Base-by-base conservation (phyloP, 2,888 invertebrate genomes). In the Drosophila affinis region DNA sequence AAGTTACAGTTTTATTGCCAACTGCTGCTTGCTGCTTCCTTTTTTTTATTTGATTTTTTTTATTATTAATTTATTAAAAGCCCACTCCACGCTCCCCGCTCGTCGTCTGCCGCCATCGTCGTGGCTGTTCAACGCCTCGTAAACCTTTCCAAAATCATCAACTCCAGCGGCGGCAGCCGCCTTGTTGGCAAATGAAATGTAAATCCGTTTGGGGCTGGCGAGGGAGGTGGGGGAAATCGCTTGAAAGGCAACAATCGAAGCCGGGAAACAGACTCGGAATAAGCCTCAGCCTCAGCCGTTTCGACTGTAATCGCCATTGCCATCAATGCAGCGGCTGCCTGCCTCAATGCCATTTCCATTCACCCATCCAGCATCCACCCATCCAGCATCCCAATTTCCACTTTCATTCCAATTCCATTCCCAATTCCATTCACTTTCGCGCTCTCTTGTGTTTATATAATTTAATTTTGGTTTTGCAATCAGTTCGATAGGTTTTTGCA, bases 21-120 rank as follows among this genome's bases (percentile, higher is more conserved):
- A 60, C 54, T 44, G 79, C 56, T 49, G 56, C 29, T 55, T 5
- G 79, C 56, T 49, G 56, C 34, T 55, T 5, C 18, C 29, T 14
- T 56, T 62, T 54, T 24, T 52, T 61, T 32, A 45, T 17, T 54
- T 2, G 10, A 27, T 44, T 71, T 62, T 75, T 52, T 52, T 71
- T 71, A 74, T 81, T 83, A 86, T 88, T 88, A 84, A 84, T 84
- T 84, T 86, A 88, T 84, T 88, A 86, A 84, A 82, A 82, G 78
- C 78, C 63, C 80, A 62, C 44, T 69, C 71, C 21, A 3, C 80
- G 64, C 18, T 18, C 18, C 18, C 53, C 44, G 68, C 71, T 62
- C 72, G 75, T 65, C 56, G 53, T 56, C 53, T 64, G 54, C 32
- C 17, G 18, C 14, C 24, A 21, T 52, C 32, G 27, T 17, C 69